Evolutionary conservation across 2,888 invertebrate genomes (phyloP).

Genomic region (Lithophane leautieri): DNA sequence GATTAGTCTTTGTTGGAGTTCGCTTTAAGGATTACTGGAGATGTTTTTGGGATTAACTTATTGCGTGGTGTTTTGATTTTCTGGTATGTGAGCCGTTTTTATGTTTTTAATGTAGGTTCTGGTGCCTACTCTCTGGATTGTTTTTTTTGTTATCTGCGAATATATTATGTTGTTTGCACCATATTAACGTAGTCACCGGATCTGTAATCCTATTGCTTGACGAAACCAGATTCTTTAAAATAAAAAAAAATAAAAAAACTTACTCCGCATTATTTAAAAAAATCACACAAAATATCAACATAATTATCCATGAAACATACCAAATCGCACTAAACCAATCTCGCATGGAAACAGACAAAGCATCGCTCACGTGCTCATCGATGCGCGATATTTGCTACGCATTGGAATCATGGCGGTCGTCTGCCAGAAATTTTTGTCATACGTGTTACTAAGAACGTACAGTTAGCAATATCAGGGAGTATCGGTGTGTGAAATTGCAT

Average conservation of each 20-base stretch:
- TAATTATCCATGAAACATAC: neutral
- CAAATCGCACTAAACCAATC: slow-evolving; percentile 4
- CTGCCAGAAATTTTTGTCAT: slow-evolving; percentile 71
- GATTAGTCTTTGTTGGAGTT: slow-evolving; percentile 8
- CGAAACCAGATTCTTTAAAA: neutral
- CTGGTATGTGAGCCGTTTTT: neutral
- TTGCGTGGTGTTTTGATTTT: neutral
- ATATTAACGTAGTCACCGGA: too few species aligned
- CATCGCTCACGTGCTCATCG: slow-evolving; percentile 49
- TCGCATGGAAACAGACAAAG: slow-evolving; percentile 22
- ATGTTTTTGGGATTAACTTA: neutral
- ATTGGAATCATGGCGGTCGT: slow-evolving; percentile 63
- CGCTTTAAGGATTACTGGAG: slow-evolving; percentile 24
- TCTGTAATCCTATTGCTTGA: too few species aligned
- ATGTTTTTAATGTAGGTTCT: too few species aligned
- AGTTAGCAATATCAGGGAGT: slow-evolving; percentile 80
- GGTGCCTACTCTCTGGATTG: too few species aligned
- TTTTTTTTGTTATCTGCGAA: too few species aligned
- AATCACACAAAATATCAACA: neutral
- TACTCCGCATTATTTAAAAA: neutral
- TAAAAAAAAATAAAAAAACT: neutral
- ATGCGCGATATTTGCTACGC: slow-evolving; percentile 59
- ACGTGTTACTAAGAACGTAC: slow-evolving; percentile 69
- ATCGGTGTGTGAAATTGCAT: slow-evolving; percentile 84
- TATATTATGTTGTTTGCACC: neutral